phyloP scores from a whole-genome alignment of 2,888 invertebrate genomes.

The Zygogramma bicolorata region DNA sequence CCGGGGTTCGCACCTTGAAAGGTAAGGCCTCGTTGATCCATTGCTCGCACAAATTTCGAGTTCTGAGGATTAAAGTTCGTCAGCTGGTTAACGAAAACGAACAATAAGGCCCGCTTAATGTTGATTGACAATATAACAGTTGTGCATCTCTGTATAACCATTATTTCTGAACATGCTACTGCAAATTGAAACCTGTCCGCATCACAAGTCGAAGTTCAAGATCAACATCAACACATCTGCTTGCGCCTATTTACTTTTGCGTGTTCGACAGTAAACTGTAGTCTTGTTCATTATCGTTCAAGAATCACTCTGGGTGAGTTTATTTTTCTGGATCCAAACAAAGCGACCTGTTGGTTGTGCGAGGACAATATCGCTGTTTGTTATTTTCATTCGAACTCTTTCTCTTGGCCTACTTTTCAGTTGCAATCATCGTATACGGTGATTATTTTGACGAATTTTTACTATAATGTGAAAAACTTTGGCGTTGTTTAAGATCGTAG shows the following conservation, averaged over 20 bases:
- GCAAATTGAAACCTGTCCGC: background rate
- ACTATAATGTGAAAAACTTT: background rate
- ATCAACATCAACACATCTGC: background rate
- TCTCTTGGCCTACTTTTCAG: slow-evolving; percentile 22
- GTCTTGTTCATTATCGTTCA: background rate
- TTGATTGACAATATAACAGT: background rate
- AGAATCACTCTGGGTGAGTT: background rate
- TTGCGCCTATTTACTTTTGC: slow-evolving; percentile 9
- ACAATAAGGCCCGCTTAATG: no score
- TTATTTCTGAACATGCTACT: background rate
- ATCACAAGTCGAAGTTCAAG: background rate
- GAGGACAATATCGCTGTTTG: slow-evolving; percentile 10
- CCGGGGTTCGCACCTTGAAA: no score
- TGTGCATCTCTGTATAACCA: background rate
- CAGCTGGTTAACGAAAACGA: no score
- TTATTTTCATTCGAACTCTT: slow-evolving; percentile 17
- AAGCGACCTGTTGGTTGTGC: slow-evolving; percentile 15
- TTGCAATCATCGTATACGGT: background rate
- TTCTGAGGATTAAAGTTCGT: no score
- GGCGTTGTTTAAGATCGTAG: no score
- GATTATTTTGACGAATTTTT: background rate
- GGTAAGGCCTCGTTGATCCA: no score
- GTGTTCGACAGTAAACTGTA: background rate
- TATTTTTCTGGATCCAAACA: slow-evolving; percentile 8
- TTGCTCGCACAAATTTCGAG: no score